Conservation (phyloP, 2,888 invertebrate species). For the Drosophila antonietae region DNA sequence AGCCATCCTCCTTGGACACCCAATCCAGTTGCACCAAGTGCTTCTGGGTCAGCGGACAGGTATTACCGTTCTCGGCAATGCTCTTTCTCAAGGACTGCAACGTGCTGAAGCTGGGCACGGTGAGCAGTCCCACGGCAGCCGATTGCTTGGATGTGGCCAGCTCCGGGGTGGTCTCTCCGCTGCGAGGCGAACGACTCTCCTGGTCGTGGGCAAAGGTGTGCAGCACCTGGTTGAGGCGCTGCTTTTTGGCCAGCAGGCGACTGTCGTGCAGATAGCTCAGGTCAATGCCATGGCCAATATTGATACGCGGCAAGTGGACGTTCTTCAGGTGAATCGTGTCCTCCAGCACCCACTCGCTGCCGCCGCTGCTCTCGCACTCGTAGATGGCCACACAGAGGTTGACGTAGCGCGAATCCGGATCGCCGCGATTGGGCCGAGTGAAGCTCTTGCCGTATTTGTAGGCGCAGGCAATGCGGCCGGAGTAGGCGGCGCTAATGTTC, state of each 20-base stretch:
- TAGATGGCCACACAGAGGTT: constrained; percentile 98
- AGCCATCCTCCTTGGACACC: constrained; percentile 99
- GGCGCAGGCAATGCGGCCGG: constrained; percentile 98
- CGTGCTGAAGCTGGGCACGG: constrained; percentile 96
- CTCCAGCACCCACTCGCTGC: constrained; percentile 96
- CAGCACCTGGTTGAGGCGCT: constrained; percentile 91
- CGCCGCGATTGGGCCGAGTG: constrained; percentile 90
- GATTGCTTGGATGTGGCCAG: constrained; percentile 69
- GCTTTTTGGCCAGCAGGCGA: constrained; percentile 92
- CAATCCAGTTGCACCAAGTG: constrained; percentile 98
- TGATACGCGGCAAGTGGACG: constrained; percentile 93
- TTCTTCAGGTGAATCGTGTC: constrained; percentile 97
- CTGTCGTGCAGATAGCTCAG: constrained; percentile 93
- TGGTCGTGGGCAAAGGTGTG: constrained; percentile 92
- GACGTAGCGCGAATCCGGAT: constrained; percentile 93
- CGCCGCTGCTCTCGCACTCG: constrained; percentile 99
- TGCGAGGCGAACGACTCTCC: constrained; percentile 87
- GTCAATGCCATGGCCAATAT: constrained; percentile 92
- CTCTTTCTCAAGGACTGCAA: constrained; percentile 94
- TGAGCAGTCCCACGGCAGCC: constrained; percentile 86
- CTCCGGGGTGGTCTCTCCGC: constrained; percentile 85
- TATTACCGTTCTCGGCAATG: constrained; percentile 96
- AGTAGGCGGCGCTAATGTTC: constrained; percentile 98
- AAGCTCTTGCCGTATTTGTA: constrained; percentile 97
- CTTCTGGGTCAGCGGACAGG: constrained; percentile 95